A percentile compares a stretch with the other conserved stretches of the same genome.
Evolutionary conservation across 2,888 invertebrate genomes (phyloP).

Genomic region (Melangyna quadrimaculata): DNA sequence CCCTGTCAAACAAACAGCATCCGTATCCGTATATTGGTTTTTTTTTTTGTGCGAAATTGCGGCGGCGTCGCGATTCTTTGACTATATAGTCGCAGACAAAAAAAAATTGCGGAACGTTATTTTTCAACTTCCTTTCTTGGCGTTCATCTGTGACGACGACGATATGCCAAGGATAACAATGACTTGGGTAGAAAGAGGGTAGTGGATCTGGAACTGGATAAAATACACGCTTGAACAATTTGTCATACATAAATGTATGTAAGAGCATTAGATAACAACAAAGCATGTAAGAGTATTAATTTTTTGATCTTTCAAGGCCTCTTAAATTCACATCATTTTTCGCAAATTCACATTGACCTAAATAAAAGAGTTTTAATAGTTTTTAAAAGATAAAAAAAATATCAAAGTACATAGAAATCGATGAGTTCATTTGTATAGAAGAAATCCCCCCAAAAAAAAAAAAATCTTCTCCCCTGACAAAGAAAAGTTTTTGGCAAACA

Average conservation of each 20-base stretch:
- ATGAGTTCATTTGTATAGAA: constrained; percentile 11
- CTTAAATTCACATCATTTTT: constrained; percentile 10
- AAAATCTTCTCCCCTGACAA: not conserved
- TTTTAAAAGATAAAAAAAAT: constrained; percentile 4
- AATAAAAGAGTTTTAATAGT: constrained; percentile 18
- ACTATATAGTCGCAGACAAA: constrained; percentile 53
- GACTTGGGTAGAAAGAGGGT: not conserved
- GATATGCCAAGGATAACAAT: constrained; percentile 5
- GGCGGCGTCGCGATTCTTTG: constrained; percentile 72
- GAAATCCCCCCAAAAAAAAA: too few species aligned
- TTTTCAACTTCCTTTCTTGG: constrained; percentile 46
- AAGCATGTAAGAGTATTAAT: constrained; percentile 49
- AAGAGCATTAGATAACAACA: constrained; percentile 25
- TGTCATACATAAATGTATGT: constrained; percentile 42
- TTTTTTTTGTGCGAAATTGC: constrained; percentile 30
- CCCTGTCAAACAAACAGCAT: constrained; percentile 47
- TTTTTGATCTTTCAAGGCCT: constrained; percentile 32
- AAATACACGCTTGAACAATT: constrained; percentile 45
- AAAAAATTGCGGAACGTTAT: constrained; percentile 33
- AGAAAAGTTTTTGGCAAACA: constrained; percentile 44
- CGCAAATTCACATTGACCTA: constrained; percentile 20
- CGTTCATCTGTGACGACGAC: constrained; percentile 58
- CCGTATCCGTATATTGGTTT: constrained; percentile 6
- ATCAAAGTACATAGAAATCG: not conserved
- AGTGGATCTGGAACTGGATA: not conserved